These are phyloP conservation scores for Agonopterix alstromeriana DNA, from an alignment of 2,888 invertebrate species.

Conservation along the genomic window DNA sequence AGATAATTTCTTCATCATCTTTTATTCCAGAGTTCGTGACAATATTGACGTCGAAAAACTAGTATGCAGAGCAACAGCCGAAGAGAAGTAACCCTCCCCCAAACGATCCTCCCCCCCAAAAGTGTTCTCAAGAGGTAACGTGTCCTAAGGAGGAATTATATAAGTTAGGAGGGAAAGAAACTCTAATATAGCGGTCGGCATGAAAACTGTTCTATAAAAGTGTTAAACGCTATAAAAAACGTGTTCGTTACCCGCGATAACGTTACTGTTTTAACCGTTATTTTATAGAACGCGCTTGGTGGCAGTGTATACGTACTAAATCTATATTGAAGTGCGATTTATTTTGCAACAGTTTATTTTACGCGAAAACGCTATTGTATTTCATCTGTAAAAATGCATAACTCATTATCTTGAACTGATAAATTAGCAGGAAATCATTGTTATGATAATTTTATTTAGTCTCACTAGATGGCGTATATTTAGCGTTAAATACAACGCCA, in stretches of 20 bases:
- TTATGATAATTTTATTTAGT: too few species aligned
- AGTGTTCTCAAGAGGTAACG: neutral
- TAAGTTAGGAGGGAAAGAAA: slow-evolving; percentile 64
- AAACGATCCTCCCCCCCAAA: slow-evolving; percentile 8
- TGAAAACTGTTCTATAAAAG: slow-evolving; percentile 30
- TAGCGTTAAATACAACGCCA: too few species aligned
- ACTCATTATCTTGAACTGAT: too few species aligned
- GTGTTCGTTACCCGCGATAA: slow-evolving; percentile 5
- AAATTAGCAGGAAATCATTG: too few species aligned
- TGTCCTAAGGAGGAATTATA: slow-evolving; percentile 32
- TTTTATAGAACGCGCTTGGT: slow-evolving; percentile 34
- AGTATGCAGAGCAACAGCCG: slow-evolving; percentile 72
- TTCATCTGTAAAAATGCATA: too few species aligned
- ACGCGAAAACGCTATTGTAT: too few species aligned
- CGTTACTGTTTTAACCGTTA: slow-evolving; percentile 15
- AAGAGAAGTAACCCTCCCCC: slow-evolving; percentile 54
- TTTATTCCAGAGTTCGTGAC: slow-evolving; percentile 85
- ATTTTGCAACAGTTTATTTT: neutral
- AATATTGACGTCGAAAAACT: slow-evolving; percentile 90
- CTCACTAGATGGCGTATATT: too few species aligned
- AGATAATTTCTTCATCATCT: too few species aligned
- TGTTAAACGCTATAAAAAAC: slow-evolving; percentile 12
- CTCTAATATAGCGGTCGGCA: slow-evolving; percentile 50
- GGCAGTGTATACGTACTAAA: slow-evolving; percentile 51
- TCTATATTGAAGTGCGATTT: slow-evolving; percentile 3